These are phyloP conservation scores for Saccopteryx bilineata DNA, from an alignment of 2,113 vertebrate genomes.

Conservation along the genomic window DNA sequence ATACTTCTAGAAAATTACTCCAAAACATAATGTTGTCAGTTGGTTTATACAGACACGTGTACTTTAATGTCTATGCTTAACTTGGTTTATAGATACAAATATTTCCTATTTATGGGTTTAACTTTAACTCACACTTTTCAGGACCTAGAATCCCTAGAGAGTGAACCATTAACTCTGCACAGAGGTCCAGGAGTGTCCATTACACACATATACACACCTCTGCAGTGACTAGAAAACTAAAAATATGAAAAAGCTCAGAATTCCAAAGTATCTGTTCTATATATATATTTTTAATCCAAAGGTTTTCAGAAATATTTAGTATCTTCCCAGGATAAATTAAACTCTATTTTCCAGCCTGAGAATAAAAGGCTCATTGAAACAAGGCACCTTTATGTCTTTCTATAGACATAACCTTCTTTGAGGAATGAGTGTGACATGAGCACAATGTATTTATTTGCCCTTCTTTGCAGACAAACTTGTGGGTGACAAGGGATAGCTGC, in stretches of 20 bases:
- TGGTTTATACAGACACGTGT: not conserved
- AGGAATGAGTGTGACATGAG: slow-evolving; percentile 12
- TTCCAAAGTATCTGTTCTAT: slow-evolving; percentile 58
- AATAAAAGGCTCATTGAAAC: slow-evolving; percentile 46
- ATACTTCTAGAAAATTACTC: slow-evolving; percentile 52
- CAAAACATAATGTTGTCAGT: slow-evolving; percentile 28
- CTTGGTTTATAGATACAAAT: not conserved
- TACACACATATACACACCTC: not conserved
- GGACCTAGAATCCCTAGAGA: not conserved
- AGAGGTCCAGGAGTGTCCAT: not conserved
- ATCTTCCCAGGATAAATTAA: slow-evolving; percentile 54
- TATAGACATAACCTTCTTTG: not conserved
- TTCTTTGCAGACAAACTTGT: not conserved
- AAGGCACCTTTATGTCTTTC: slow-evolving; percentile 46
- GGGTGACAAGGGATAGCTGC: not conserved
- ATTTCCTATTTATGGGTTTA: slow-evolving; percentile 13
- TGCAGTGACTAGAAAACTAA: slow-evolving; percentile 61
- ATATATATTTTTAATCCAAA: slow-evolving; percentile 73
- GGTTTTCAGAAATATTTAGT: slow-evolving; percentile 69
- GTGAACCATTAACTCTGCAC: not conserved
- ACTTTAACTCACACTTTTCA: slow-evolving; percentile 44
- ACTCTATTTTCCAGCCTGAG: slow-evolving; percentile 54
- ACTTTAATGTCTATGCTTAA: slow-evolving; percentile 17
- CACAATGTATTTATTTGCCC: not conserved
- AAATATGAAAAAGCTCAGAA: slow-evolving; percentile 71